Base-by-base conservation (phyloP, 2,797 vertebrate species). In the Sebastes melanostomus region DNA sequence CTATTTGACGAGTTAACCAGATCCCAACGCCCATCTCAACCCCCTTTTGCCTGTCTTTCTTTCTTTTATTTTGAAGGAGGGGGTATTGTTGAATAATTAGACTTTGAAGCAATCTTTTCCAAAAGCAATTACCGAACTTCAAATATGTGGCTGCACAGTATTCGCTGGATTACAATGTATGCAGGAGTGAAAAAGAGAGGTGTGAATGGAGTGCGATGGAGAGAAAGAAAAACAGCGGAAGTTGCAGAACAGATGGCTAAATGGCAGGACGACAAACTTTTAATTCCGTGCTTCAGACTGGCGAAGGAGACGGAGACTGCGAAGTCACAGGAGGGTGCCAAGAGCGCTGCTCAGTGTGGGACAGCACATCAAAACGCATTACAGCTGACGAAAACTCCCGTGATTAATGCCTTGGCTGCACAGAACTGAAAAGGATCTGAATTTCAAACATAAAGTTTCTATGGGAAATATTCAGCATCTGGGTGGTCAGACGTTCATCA, bases 221-320 rank as follows among this genome's bases (percentile, higher is more conserved):
- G 54, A 68, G 65, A 66, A 50, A 50, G 66, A 52, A 66, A 66
- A 34, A 72, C 56, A 78, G 59, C 10, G 24, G 80, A 86, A 86
- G 87, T 86, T 90, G 72, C 52, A 60, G 86, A 91, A 76, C 89
- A 91, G 90, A 92, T 92, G 89, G 86, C 80, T 77, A 68, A 87
- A 87, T 90, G 86, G 86, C 89, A 88, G 82, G 84, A 91, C 74
- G 72, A 83, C 86, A 89, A 88, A 89, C 85, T 91, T 89, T 84
- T 83, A 82, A 90, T 88, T 89, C 61, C 50, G 74, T 38, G 77
- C 74, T 72, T 87, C 72, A 78, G 63, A 77, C 67, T 71, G 77
- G 84, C 3, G 50, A 80, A 60, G 73, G 84, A 88, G 87, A 81
- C 7, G 76, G 83, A 83, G 83, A 83, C 60, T 8, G 73, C 61